A percentile compares a stretch with the other conserved stretches of the same genome.
Conservation (phyloP, 2,797 vertebrate species). For the Phrynocephalus forsythii region DNA sequence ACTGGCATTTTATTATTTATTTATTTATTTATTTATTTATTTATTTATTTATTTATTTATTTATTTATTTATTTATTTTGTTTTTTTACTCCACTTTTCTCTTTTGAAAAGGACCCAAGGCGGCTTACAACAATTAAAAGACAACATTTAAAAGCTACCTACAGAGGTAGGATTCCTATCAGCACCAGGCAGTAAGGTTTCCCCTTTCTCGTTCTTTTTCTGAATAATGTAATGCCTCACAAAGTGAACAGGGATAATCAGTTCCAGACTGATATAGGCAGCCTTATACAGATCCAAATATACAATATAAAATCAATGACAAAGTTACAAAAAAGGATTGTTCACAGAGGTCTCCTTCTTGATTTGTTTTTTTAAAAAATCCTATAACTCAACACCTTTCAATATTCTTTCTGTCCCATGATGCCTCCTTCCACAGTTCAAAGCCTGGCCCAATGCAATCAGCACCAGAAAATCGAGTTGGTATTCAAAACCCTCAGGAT, state of each 20-base stretch:
- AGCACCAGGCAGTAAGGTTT: background rate
- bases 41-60: too few relatives aligned
- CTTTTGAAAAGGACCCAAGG: background rate
- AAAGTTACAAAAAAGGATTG: slow-evolving; percentile 54
- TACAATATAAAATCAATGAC: slow-evolving; percentile 50
- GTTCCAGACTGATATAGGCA: slow-evolving; percentile 71
- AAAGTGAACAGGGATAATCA: slow-evolving; percentile 53
- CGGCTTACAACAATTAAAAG: too few relatives aligned
- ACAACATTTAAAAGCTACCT: too few relatives aligned
- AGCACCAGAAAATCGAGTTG: slow-evolving; percentile 92
- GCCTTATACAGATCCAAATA: slow-evolving; percentile 22
- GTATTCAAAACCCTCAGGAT: slow-evolving; percentile 85
- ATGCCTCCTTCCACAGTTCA: slow-evolving; percentile 59
- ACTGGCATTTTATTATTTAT: background rate
- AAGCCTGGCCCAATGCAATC: slow-evolving; percentile 53
- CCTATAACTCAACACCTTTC: background rate
- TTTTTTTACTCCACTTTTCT: too few relatives aligned
- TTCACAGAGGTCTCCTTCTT: slow-evolving; percentile 73
- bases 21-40: too few relatives aligned
- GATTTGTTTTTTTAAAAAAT: slow-evolving; percentile 2
- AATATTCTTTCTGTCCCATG: slow-evolving; percentile 31
- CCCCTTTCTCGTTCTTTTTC: background rate
- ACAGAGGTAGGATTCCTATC: background rate
- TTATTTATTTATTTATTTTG: too few relatives aligned
- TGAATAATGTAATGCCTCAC: slow-evolving; percentile 18